Conservation (phyloP, 2,888 invertebrate species). For the Cryptocephalus primarius region DNA sequence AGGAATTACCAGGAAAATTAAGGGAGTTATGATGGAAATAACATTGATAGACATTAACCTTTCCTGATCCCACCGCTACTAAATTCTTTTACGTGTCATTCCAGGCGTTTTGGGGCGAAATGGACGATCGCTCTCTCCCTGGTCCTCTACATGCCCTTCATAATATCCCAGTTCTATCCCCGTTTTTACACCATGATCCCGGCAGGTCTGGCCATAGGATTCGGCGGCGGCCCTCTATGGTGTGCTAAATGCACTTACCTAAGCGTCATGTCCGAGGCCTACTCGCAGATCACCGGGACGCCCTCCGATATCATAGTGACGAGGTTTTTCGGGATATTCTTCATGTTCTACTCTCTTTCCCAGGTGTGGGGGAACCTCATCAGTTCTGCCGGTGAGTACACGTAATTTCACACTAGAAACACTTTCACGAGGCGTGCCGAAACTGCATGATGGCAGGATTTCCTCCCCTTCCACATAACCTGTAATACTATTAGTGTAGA, state of each 20-base stretch:
- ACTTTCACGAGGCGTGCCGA: too few species aligned
- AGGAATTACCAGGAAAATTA: too few species aligned
- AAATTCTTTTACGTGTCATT: slow-evolving; percentile 12
- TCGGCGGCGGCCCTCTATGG: slow-evolving; percentile 91
- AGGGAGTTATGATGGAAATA: too few species aligned
- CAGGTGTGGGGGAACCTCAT: slow-evolving; percentile 91
- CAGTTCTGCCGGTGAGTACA: slow-evolving; percentile 60
- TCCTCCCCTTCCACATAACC: too few species aligned
- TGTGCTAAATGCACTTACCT: slow-evolving; percentile 92
- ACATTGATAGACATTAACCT: too few species aligned
- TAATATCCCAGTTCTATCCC: slow-evolving; percentile 83
- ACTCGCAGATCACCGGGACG: slow-evolving; percentile 59
- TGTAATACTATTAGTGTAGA: slow-evolving; percentile 4
- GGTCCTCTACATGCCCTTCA: slow-evolving; percentile 84
- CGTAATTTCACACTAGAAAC: not conserved
- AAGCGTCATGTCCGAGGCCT: slow-evolving; percentile 71
- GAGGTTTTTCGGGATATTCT: slow-evolving; percentile 89
- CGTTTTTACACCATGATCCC: slow-evolving; percentile 75
- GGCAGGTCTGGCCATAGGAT: slow-evolving; percentile 70
- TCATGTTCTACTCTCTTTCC: slow-evolving; percentile 93
- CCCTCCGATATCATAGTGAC: slow-evolving; percentile 70
- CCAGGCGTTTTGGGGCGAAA: slow-evolving; percentile 81
- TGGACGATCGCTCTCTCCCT: slow-evolving; percentile 80
- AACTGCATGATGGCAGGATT: not conserved
- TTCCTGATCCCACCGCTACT: too few species aligned